A percentile compares a stretch with the other conserved stretches of the same genome.
Conservation (phyloP, 2,888 invertebrate species). For the Argynnis bischoffii region DNA sequence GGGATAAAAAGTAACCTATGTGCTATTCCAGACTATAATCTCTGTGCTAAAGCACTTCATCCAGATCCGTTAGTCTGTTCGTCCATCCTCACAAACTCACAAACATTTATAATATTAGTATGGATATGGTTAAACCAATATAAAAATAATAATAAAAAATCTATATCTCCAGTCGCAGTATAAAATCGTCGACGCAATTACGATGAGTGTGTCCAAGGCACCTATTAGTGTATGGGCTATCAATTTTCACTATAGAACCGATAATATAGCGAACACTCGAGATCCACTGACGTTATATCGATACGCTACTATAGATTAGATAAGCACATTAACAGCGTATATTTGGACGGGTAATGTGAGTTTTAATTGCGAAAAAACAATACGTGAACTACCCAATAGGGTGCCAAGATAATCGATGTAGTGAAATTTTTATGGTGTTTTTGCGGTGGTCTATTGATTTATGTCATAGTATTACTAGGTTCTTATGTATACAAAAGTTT, state of each 20-base stretch:
- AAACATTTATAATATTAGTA: too few species aligned
- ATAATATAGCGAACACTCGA: conserved; percentile 30
- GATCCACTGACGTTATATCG: conserved; percentile 26
- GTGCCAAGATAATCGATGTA: conserved; percentile 17
- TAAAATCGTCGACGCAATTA: background rate
- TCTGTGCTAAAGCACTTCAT: too few species aligned
- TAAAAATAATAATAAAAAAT: too few species aligned
- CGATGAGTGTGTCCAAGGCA: conserved; percentile 10
- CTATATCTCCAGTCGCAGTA: background rate
- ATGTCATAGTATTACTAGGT: background rate
- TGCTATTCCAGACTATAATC: too few species aligned
- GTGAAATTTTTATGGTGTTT: background rate
- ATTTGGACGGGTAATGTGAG: conserved; percentile 17
- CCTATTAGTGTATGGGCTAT: conserved; percentile 18
- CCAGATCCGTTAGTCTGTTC: too few species aligned
- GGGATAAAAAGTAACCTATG: too few species aligned
- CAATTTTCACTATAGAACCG: conserved; percentile 24
- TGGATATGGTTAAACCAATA: too few species aligned
- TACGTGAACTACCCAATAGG: background rate
- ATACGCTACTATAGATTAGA: conserved; percentile 35
- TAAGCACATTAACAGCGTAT: conserved; percentile 22
- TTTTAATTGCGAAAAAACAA: conserved; percentile 28
- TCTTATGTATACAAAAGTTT: background rate
- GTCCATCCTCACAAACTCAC: too few species aligned
- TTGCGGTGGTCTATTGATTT: background rate